Evolutionary conservation across 1,140 invertebrate species (phyloP).

Genomic region (Harpegnathos saltator): DNA sequence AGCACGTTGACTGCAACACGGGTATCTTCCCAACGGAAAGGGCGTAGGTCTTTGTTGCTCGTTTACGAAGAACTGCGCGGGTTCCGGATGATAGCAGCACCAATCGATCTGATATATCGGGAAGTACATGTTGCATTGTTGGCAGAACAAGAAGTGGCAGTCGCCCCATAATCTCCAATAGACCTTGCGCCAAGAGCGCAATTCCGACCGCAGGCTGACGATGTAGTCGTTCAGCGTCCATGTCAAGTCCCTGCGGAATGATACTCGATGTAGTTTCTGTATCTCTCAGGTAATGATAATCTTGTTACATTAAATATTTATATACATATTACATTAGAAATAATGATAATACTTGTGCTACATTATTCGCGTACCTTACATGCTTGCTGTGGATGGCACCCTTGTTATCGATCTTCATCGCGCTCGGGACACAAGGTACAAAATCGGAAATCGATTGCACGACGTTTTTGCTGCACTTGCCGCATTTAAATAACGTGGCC

Average conservation of each 20-base stretch:
- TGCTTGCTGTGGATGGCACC: slow-evolving; percentile 90
- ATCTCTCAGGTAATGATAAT: slow-evolving; percentile 43
- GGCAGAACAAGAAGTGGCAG: slow-evolving; percentile 93
- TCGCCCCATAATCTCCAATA: slow-evolving; percentile 97
- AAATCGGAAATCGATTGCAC: slow-evolving; percentile 88
- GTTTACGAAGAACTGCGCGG: slow-evolving; percentile 91
- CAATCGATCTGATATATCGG: slow-evolving; percentile 91
- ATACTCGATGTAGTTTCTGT: slow-evolving; percentile 57
- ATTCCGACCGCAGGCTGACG: slow-evolving; percentile 90
- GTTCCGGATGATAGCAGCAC: slow-evolving; percentile 92
- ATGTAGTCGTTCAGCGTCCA: slow-evolving; percentile 96
- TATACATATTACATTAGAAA: slow-evolving; percentile 4
- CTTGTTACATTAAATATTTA: slow-evolving; percentile 14
- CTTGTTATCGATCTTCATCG: slow-evolving; percentile 90
- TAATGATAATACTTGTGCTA: no score
- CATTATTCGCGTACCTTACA: slow-evolving; percentile 85
- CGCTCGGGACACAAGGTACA: slow-evolving; percentile 89
- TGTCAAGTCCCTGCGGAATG: slow-evolving; percentile 88
- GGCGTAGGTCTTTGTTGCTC: slow-evolving; percentile 87
- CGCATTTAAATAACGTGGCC: slow-evolving; percentile 90
- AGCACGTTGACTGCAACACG: slow-evolving; percentile 94
- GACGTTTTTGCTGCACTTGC: slow-evolving; percentile 88
- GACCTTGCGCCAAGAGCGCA: slow-evolving; percentile 95
- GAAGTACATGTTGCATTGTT: slow-evolving; percentile 91
- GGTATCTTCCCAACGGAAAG: slow-evolving; percentile 91